These are phyloP conservation scores for Corythaeola cristata DNA, from an alignment of 2,113 vertebrate genomes.

Conservation along the genomic window DNA sequence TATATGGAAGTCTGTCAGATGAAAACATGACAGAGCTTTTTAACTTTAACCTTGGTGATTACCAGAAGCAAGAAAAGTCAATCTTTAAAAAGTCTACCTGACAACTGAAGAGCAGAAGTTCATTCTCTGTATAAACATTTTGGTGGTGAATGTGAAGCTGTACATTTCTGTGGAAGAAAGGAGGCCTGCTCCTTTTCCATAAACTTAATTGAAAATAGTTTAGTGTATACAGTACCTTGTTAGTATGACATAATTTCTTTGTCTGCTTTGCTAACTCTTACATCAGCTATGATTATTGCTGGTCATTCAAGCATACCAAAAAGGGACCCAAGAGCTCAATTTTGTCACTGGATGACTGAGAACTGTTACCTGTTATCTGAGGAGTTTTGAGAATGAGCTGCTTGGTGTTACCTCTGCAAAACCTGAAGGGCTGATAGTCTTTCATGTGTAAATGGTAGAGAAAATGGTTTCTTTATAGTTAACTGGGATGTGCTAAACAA, in stretches of 20 bases:
- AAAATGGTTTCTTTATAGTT: not conserved
- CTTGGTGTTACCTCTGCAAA: not conserved
- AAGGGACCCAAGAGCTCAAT: not conserved
- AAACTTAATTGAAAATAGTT: not conserved
- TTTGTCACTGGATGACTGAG: not conserved
- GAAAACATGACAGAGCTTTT: not conserved
- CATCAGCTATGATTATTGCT: not conserved
- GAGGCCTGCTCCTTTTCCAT: not conserved
- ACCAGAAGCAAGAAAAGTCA: not conserved
- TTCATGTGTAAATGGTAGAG: not conserved
- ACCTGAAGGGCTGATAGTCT: not conserved
- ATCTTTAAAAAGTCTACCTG: not conserved
- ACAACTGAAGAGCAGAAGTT: not conserved
- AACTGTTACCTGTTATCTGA: not conserved
- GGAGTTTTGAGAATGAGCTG: not conserved
- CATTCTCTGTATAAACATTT: not conserved
- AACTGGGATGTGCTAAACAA: not conserved
- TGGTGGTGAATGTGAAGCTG: not conserved
- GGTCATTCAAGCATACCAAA: not conserved
- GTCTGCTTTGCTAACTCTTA: not conserved
- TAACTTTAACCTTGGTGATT: not conserved
- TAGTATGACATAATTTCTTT: not conserved
- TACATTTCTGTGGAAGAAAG: not conserved
- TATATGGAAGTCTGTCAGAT: not conserved
- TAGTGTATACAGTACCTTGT: not conserved